A percentile compares a stretch with the other conserved stretches of the same genome.
These are phyloP conservation scores for Drosophila mettleri DNA, from an alignment of 2,888 invertebrate species.

Conservation along the genomic window DNA sequence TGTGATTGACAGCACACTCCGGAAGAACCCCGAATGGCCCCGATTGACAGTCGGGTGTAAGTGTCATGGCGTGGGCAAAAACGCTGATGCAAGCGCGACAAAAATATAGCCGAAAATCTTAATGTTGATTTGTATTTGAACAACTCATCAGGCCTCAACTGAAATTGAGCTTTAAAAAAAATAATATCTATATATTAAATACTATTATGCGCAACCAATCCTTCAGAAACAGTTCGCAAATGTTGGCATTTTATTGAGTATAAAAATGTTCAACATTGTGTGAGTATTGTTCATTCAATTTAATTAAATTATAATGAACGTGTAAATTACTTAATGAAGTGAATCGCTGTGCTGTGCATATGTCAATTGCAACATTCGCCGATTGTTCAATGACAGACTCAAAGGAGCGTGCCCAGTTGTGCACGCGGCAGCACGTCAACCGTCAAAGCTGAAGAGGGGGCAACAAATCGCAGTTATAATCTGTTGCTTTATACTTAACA, in stretches of 20 bases:
- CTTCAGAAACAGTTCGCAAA: not conserved
- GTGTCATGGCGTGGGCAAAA: constrained; percentile 27
- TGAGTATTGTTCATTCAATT: constrained; percentile 44
- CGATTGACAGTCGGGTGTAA: constrained; percentile 25
- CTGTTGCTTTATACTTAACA: constrained; percentile 7
- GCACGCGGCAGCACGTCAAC: constrained; percentile 7
- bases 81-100: constrained; percentile 48
- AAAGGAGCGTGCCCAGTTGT: constrained; percentile 36
- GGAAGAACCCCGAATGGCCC: not conserved
- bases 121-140: constrained; percentile 54
- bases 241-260: not conserved
- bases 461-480: constrained; percentile 3
- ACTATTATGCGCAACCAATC: not conserved
- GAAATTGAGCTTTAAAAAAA: not conserved
- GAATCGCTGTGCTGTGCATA: constrained; percentile 48
- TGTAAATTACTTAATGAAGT: constrained; percentile 75
- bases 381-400: constrained; percentile 47
- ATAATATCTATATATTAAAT: not conserved
- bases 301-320: constrained; percentile 65
- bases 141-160: constrained; percentile 19
- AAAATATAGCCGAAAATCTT: constrained; percentile 7
- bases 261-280: not conserved
- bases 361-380: constrained; percentile 51
- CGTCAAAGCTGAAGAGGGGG: constrained; percentile 5
- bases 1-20: constrained; percentile 60